These are phyloP conservation scores for Donacobius atricapilla DNA, from an alignment of 2,113 vertebrate species.

Conservation along the genomic window DNA sequence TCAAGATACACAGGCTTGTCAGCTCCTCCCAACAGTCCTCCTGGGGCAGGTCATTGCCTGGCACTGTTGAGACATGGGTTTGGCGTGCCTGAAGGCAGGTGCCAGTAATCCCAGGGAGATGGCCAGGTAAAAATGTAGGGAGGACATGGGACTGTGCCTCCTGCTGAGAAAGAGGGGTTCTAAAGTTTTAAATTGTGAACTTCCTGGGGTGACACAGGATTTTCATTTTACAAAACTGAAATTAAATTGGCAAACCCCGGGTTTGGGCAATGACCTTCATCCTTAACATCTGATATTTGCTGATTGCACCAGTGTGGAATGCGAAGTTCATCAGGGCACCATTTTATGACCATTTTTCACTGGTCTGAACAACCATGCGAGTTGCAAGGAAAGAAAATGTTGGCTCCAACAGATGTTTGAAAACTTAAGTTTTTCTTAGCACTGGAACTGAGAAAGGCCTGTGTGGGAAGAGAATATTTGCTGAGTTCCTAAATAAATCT, in stretches of 20 bases:
- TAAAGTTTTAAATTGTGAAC: neutral
- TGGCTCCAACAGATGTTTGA: neutral
- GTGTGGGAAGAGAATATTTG: neutral
- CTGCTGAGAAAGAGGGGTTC: neutral
- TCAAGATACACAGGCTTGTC: neutral
- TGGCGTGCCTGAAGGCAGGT: neutral
- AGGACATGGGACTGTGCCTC: fast-evolving
- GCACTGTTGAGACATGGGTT: neutral
- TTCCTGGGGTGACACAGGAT: neutral
- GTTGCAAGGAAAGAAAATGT: neutral
- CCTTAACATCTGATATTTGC: neutral
- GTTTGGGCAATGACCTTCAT: neutral
- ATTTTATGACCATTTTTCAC: neutral
- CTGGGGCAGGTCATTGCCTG: neutral
- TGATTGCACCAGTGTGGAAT: neutral
- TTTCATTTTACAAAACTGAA: neutral
- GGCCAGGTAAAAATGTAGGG: neutral
- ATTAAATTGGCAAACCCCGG: neutral
- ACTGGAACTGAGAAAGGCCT: neutral
- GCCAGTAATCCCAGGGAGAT: neutral
- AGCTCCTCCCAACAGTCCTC: neutral
- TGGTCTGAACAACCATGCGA: neutral
- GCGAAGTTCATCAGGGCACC: neutral
- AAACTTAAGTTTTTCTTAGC: neutral
- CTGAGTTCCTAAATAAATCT: neutral